These are phyloP conservation scores for Galaxea fascicularis DNA, from an alignment of 92 coral and sea anemone species.

Conservation along the genomic window DNA sequence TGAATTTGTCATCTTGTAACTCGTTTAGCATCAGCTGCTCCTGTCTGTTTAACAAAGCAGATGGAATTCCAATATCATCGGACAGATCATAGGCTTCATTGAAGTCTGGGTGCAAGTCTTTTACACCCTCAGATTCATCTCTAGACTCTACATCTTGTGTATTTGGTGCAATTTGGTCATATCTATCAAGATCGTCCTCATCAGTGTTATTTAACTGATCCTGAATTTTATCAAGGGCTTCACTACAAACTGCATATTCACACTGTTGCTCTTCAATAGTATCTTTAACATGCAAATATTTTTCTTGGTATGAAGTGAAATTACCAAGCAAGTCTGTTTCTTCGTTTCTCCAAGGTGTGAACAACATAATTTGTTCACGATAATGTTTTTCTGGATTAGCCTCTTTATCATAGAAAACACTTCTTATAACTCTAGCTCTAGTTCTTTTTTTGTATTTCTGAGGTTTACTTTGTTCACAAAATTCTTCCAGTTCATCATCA, in stretches of 20 bases:
- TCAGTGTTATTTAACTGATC: constrained; percentile 14
- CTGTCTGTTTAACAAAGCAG: not conserved
- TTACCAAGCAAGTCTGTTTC: not conserved
- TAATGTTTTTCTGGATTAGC: constrained; percentile 6
- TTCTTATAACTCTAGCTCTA: constrained; percentile 42
- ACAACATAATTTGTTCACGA: not conserved
- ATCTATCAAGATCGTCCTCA: not conserved
- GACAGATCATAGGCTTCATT: constrained; percentile 35
- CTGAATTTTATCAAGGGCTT: no score
- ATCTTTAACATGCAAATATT: not conserved
- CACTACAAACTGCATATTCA: not conserved
- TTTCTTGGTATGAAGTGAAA: not conserved
- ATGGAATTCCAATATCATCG: constrained; percentile 48
- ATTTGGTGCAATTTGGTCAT: constrained; percentile 39
- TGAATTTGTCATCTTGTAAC: constrained; percentile 50
- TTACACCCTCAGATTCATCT: not conserved
- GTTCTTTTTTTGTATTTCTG: not conserved
- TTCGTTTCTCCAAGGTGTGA: constrained; percentile 12
- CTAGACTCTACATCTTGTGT: constrained; percentile 29
- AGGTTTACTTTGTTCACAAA: not conserved
- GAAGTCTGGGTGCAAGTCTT: not conserved
- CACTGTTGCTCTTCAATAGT: no score
- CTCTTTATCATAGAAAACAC: not conserved
- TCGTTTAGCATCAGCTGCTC: constrained; percentile 31
- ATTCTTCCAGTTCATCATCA: constrained; percentile 20